A percentile compares a stretch with the other conserved stretches of the same genome.
These are phyloP conservation scores for Leucosticte australis DNA, from an alignment of 2,113 vertebrate species.

Conservation along the genomic window DNA sequence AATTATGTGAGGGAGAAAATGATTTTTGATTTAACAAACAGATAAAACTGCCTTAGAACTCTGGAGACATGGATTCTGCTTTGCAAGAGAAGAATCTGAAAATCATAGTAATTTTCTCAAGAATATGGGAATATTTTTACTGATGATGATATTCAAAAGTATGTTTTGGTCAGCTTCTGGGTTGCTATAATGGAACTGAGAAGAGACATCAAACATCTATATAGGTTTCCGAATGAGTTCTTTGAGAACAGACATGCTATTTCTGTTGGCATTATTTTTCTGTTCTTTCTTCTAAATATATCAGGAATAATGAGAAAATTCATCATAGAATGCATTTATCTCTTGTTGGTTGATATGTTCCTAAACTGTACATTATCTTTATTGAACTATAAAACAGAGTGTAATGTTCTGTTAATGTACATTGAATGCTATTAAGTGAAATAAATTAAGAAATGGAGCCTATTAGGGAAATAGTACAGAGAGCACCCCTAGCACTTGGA, in stretches of 20 bases:
- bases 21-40: background rate
- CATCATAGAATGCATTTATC: background rate
- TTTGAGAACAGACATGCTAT: background rate
- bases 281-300: background rate
- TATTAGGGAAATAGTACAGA: background rate
- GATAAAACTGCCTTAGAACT: background rate
- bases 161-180: background rate
- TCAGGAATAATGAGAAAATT: background rate
- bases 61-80: background rate
- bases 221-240: background rate
- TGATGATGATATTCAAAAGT: background rate
- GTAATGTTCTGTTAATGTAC: background rate
- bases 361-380: conserved; percentile 13
- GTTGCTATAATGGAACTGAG: background rate
- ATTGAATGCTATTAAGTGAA: background rate
- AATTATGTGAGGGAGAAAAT: background rate
- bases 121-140: background rate
- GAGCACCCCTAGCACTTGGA: background rate
- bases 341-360: background rate
- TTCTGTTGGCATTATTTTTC: background rate
- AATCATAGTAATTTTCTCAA: background rate
- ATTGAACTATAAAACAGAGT: background rate
- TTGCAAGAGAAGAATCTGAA: background rate
- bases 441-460: background rate
- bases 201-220: background rate